Base-by-base conservation (phyloP, 1,140 invertebrate genomes). In the Lethrus apterus region DNA sequence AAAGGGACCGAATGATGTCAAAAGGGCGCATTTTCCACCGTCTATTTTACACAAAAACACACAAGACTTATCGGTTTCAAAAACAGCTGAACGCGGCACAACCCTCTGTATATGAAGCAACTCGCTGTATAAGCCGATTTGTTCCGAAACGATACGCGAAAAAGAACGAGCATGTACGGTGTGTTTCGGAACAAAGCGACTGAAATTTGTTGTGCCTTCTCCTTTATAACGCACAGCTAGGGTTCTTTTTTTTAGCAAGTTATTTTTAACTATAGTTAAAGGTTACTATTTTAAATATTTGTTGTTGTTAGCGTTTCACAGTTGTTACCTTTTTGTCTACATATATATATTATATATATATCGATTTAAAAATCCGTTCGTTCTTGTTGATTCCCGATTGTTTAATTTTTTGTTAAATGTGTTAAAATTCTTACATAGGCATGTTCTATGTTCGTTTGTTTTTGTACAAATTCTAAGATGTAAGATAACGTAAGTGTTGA, bases 121-220 rank as follows among this genome's bases (percentile, higher is more conserved):
- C 30, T 17, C 29, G 26, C 13, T 31, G 34, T 44, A 26, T 43
- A 36, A 9, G 41, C 4, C 11, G 41, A 4, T 17, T 4, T 9
- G 3, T 30, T n/a, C 30, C 18, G 18, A 33, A 45, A 40, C n/a
- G n/a, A n/a, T n/a, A n/a, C n/a, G n/a, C n/a, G n/a, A n/a, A n/a
- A n/a, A n/a, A n/a, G n/a, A n/a, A n/a, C n/a, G n/a, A n/a, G n/a
- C n/a, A n/a, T n/a, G n/a, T n/a, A n/a, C n/a, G n/a, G n/a, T n/a
- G n/a, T n/a, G n/a, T n/a, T n/a, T n/a, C n/a, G n/a, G n/a, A n/a
- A n/a, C n/a, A n/a, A n/a, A n/a, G n/a, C n/a, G n/a, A n/a, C n/a
- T n/a, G n/a, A n/a, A n/a, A n/a, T 46, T 34, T 35, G 44, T 36
- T 46, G 44, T 46, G 44, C 44, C 44, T 46, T 46, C 44, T 46